These are phyloP conservation scores for Trachythela sp. DNA, from an alignment of 64 coral and sea anemone genomes.

Conservation along the genomic window DNA sequence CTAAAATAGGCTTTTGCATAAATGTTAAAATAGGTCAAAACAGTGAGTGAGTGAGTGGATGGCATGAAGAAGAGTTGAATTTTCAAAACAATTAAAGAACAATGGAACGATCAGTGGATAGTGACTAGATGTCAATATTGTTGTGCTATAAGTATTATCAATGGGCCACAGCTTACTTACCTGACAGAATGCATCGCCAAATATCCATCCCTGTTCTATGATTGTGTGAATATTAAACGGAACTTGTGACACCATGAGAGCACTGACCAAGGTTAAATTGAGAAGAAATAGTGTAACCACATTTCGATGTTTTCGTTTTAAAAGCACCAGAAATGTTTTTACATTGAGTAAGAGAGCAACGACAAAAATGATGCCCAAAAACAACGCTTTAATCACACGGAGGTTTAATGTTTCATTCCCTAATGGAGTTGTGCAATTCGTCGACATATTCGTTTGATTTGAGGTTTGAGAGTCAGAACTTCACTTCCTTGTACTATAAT, in stretches of 20 bases:
- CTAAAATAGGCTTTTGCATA: no score
- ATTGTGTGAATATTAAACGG: constrained; percentile 59
- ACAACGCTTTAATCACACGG: background rate
- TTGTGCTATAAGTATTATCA: no score
- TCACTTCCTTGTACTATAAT: background rate
- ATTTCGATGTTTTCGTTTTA: constrained; percentile 49
- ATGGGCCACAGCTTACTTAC: no score
- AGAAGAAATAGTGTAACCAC: constrained; percentile 83
- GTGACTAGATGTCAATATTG: no score
- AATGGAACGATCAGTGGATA: no score
- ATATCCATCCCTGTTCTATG: constrained; percentile 46
- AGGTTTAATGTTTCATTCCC: background rate
- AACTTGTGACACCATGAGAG: constrained; percentile 60
- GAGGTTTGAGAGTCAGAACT: background rate
- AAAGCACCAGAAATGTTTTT: constrained; percentile 58
- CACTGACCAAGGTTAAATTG: constrained; percentile 73
- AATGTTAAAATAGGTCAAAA: no score
- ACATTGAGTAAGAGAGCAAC: constrained; percentile 55
- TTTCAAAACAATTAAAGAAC: no score
- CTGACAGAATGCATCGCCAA: constrained; percentile 63
- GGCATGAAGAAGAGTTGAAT: no score
- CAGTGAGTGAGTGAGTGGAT: no score
- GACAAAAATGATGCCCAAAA: constrained; percentile 40
- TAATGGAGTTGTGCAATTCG: background rate
- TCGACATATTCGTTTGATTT: background rate